Evolutionary conservation across 2,888 invertebrate genomes (phyloP), one percentile per base, ranked within the genome.

Genomic region (Neoitamus cyanurus): DNA sequence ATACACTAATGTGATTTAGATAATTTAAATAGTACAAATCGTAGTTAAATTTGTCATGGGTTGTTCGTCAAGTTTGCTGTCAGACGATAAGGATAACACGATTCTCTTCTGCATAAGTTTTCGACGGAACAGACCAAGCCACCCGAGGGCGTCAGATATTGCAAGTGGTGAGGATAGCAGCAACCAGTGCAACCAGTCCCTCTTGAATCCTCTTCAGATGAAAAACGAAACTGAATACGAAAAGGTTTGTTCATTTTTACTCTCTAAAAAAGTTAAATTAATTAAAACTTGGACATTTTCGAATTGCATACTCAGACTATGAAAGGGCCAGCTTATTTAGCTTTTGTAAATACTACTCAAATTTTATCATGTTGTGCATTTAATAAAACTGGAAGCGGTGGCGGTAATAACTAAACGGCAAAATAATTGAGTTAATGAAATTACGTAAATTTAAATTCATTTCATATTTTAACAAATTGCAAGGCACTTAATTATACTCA

Each of bases 201-300:
- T 91, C 78, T 88, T 91, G 75, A 90, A 90, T 89, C 90, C 91
- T 5, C 87, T 88, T 85, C 90, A 90, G 87, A 84, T 88, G 84
- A 91, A 90, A 87, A 89, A 88, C 87, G 90, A 91, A 87, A 87
- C 89, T 37, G 90, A 90, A 88, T 90, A 89, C 87, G 90, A 91
- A 87, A 90, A 90, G 90, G 91, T 90, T 86, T 88, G 88, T 46
- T 70, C n/a, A 30, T 30, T 28, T 69, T 28, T 68, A 68, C 20
- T 13, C 13, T 13, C 3, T 1, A 37, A 37, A n/a, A n/a, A n/a
- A n/a, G n/a, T n/a, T n/a, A n/a, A n/a, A n/a, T n/a, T n/a, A n/a
- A n/a, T n/a, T n/a, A n/a, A n/a, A n/a, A n/a, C n/a, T n/a, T n/a
- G n/a, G n/a, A n/a, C n/a, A n/a, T n/a, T n/a, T n/a, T n/a, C n/a